Percentiles rank a stretch among this genome's conserved stretches.
These are phyloP conservation scores for Deilephila elpenor DNA, from an alignment of 2,888 invertebrate species.

Conservation along the genomic window DNA sequence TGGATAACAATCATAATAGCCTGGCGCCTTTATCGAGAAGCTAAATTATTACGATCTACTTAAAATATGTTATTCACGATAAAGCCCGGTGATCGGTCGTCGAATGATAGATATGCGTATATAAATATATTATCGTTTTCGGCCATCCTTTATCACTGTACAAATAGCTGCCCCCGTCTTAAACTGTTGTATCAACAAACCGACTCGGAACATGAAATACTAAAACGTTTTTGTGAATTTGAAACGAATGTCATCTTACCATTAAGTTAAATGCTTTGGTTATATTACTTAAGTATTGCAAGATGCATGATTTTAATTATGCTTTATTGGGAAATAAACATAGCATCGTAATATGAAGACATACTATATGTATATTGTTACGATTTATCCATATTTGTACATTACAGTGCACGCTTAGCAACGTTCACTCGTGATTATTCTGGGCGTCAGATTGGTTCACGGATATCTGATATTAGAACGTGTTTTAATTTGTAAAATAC, in stretches of 20 bases:
- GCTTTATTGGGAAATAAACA: no score
- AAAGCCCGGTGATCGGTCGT: conserved; percentile 48
- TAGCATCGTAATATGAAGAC: no score
- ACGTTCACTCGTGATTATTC: no score
- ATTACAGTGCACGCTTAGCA: no score
- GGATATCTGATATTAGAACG: not conserved
- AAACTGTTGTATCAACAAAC: conserved; percentile 44
- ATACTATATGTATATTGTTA: no score
- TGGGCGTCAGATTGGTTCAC: not conserved
- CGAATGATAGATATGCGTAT: conserved; percentile 41
- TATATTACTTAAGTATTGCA: no score
- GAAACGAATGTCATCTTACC: not conserved
- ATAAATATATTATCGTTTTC: conserved; percentile 41
- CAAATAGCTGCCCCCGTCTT: conserved; percentile 54
- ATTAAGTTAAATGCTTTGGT: not conserved
- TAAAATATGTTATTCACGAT: conserved; percentile 52
- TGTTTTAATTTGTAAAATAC: not conserved
- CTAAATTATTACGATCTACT: conserved; percentile 56
- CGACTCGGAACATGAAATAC: conserved; percentile 39
- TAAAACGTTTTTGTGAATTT: not conserved
- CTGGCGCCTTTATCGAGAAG: conserved; percentile 58
- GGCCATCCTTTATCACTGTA: conserved; percentile 53
- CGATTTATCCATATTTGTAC: no score
- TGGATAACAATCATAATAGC: conserved; percentile 40
- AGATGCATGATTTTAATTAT: no score